Percentiles rank a stretch among this genome's conserved stretches.
Conservation (phyloP, 2,113 vertebrate species). For the Apus apus region DNA sequence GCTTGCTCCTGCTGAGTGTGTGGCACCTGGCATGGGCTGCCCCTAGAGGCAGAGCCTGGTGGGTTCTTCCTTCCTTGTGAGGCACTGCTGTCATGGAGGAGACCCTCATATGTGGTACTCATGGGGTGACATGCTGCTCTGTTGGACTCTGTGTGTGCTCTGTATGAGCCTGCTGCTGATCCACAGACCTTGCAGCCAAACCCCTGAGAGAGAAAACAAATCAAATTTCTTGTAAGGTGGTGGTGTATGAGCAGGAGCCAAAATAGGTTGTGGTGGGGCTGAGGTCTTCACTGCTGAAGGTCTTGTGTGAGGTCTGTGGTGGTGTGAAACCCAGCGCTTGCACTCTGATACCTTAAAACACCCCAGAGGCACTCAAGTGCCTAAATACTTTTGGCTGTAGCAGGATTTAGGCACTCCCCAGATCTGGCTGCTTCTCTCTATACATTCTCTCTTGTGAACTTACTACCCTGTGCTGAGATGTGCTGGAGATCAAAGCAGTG, state of each 20-base stretch:
- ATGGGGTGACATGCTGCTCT: fast-evolving
- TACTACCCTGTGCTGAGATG: background rate
- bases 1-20: fast-evolving
- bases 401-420: background rate
- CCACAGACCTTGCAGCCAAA: background rate
- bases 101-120: fast-evolving
- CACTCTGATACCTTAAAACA: background rate
- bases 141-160: fast-evolving
- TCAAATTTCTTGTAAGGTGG: background rate
- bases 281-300: background rate
- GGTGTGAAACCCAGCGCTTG: background rate
- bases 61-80: background rate
- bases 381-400: background rate
- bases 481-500: background rate
- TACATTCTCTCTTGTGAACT: background rate
- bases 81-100: fast-evolving
- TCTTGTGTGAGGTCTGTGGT: background rate
- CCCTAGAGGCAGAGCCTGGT: fast-evolving
- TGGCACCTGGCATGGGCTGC: background rate
- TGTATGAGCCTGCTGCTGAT: background rate
- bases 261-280: background rate
- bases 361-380: background rate
- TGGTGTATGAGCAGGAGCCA: background rate
- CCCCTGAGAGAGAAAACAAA: background rate
- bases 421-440: background rate